Evolutionary conservation across 1,140 invertebrate genomes (phyloP), one percentile per base, ranked within the genome.

Genomic region (Drosophila parabipectinata): DNA sequence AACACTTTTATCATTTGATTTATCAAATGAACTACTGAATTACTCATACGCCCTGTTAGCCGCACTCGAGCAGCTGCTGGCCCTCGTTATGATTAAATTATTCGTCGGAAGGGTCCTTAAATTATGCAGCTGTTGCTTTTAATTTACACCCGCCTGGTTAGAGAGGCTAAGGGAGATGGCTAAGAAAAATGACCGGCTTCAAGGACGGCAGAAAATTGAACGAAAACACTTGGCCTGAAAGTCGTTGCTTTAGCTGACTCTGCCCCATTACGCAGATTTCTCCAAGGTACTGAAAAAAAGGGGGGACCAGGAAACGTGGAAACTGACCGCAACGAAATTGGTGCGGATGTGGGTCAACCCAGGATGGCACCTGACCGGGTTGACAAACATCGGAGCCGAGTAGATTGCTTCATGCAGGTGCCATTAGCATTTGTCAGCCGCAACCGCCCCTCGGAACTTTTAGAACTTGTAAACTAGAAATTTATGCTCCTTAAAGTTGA

Each of bases 71-170:
- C 53, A 61, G 44, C 21, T 61, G 60, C 44, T 64, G 28, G 63
- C 45, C 41, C 53, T 63, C 10, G 44, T n/a, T 44, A 60, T 85
- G 68, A 84, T 81, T 84, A 87, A 87, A 81, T 84, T 84, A 81
- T 64, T 69, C 57, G 48, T 47, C 37, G 39, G 53, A 34, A 21
- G 26, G 12, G 14, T 30, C 50, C 48, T 58, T 68, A 61, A 58
- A 63, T 45, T 69, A 71, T 69, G 59, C 72, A 54, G 68, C 68
- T 80, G 68, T 67, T 74, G 69, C 64, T 78, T 82, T 85, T 85
- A 85, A 87, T 87, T 85, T 78, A 87, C 87, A 78, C 52, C 47
- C 51, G 67, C 59, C 77, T 74, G 64, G 81, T 73, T 57, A 21
- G 59, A 37, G 53, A 30, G 60, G 44, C 53, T 48, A 18, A 10